Base-by-base conservation (phyloP, 1,140 invertebrate genomes). In the Cepaea nemoralis region DNA sequence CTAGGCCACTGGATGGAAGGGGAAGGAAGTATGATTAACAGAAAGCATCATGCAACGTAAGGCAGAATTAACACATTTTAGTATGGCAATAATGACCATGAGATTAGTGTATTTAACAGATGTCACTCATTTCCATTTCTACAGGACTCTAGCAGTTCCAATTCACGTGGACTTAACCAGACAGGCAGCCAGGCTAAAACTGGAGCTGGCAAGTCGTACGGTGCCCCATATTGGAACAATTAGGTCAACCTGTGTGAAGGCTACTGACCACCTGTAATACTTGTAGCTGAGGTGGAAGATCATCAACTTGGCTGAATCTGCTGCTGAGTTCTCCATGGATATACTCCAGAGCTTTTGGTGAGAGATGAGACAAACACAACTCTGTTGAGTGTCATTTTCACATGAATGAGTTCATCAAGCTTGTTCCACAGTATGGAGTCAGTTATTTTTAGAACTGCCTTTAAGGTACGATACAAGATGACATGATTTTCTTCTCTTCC, bases 121-220 rank as follows among this genome's bases (percentile, higher is more conserved):
- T n/a, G n/a, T n/a, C n/a, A n/a, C n/a, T 55, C n/a, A 22, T 55
- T 55, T 55, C n/a, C 50, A 22, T 14, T 55, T 33, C 66, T 69
- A n/a, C 69, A 80, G 78, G 78, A 80, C 45, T 71, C 67, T 10
- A 73, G n/a, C 67, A 80, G 45, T n/a, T 50, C 78, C 66, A 80
- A 12, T 31, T 42, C 67, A 1, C 78, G 78, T 37, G 78, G 78
- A 27, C 33, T 71, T 31, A 80, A 71, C 48, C 78, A 48, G 27
- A 24, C 39, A 33, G 69, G 42, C 35, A 73, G 31, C 42, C 78
- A 80, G 35, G 27, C 40, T 31, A 80, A 80, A 39, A 24, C 78
- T 35, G 78, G 67, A 55, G 67, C 33, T 0, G 39, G 37, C 22
- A 80, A 80, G 37, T 50, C 42, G 35, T 80, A 71, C 48, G 77